A percentile compares a stretch with the other conserved stretches of the same genome.
Evolutionary conservation across 2,113 vertebrate species (phyloP).

Genomic region (Ia io): DNA sequence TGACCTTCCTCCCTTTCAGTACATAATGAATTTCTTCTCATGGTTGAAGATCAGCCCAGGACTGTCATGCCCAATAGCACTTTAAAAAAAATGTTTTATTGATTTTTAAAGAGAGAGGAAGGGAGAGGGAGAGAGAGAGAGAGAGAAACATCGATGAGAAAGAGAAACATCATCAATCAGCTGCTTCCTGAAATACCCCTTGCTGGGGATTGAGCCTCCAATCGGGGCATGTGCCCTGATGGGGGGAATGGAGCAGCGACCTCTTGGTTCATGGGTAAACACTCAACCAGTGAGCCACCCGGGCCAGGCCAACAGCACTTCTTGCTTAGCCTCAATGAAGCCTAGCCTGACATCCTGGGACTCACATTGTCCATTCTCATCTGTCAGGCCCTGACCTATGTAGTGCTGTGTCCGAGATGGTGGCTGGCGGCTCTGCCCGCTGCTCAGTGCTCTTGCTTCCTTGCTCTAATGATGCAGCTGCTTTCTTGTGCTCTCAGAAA

Average conservation of each 20-base stretch:
- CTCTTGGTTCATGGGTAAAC: not conserved
- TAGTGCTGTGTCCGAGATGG: not conserved
- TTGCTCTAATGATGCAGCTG: not conserved
- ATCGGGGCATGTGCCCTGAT: not conserved
- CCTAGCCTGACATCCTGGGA: too few relatives aligned
- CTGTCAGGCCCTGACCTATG: too few relatives aligned
- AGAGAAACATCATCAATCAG: too few relatives aligned
- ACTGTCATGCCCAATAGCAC: not conserved
- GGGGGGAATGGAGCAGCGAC: not conserved
- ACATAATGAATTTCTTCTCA: not conserved
- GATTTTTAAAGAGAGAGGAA: not conserved
- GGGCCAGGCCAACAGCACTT: not conserved
- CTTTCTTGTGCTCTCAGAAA: not conserved
- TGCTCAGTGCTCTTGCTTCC: not conserved
- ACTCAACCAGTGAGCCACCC: not conserved
- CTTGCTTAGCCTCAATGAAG: not conserved
- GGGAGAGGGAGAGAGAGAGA: not conserved
- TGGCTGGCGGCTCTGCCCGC: not conserved
- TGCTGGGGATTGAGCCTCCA: not conserved
- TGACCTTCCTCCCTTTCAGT: not conserved
- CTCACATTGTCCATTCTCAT: rapidly evolving
- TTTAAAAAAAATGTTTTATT: not conserved
- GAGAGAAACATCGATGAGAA: too few relatives aligned
- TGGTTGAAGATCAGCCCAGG: not conserved
- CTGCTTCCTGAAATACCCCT: not conserved